Evolutionary conservation across 2,113 vertebrate genomes (phyloP), one percentile per base, ranked within the genome.

Genomic region (Anoura caudifer): DNA sequence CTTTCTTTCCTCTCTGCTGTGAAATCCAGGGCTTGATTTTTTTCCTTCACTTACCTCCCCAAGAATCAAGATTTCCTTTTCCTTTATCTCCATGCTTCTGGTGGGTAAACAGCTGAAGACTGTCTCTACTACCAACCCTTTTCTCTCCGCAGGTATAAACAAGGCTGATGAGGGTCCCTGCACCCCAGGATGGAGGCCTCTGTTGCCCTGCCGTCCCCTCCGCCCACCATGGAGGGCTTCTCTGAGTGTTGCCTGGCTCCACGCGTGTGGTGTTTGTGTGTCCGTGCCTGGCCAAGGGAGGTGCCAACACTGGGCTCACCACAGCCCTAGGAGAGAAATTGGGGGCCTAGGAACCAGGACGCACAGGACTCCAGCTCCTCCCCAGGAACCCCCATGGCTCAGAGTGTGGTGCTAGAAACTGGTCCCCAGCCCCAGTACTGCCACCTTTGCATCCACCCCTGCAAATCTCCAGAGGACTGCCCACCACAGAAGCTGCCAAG

Each of bases 121-220:
- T n/a, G 1, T 65, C n/a, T 73, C 38, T 17, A 41, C n/a, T 17
- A 45, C 20, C 65, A 61, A 1, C 10, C 2, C 28, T 33, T 86
- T 83, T 98, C 79, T 98, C 98, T 94, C 61, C 16, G 50, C 97
- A 99, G 98, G 98, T 99, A 50, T 99, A 99, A 96, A 97, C 91
- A 90, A 97, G 94, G 82, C 96, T 75, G 95, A 98, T 93, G 95
- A 98, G n/a, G 50, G 45, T 91, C 79, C 96, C 89, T 69, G 14
- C 70, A 72, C 73, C 88, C 93, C 88, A 89, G 96, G 95, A 95
- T 92, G 92, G 95, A 84, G 96, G 95, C 73, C 13, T 43, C 69
- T 4, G 47, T 87, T 91, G 96, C 50, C 90, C 90, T 92, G 81
- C 97, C 95, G 94, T 96, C 93, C 92, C 92, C 54, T 86, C 88